Percentiles rank a stretch among this genome's conserved stretches.
Evolutionary conservation across 2,113 vertebrate genomes (phyloP).

Genomic region (Corvus moneduloides): DNA sequence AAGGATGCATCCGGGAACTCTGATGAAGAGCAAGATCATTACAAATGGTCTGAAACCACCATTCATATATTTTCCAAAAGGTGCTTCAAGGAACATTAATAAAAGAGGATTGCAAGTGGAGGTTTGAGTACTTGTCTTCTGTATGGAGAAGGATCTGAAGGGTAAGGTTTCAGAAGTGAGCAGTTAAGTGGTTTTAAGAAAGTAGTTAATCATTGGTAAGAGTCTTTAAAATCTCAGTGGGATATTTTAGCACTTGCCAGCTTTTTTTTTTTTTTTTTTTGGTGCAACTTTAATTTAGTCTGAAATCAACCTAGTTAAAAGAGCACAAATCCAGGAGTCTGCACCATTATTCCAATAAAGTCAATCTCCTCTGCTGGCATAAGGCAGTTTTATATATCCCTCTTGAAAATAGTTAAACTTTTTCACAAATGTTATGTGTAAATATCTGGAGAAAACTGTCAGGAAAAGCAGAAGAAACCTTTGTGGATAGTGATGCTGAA

Average conservation of each 20-base stretch:
- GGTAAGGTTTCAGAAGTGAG: background rate
- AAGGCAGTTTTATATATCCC: background rate
- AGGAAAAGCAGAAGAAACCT: background rate
- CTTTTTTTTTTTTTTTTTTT: background rate
- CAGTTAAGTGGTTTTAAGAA: conserved; percentile 3
- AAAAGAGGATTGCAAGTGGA: background rate
- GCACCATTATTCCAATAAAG: background rate
- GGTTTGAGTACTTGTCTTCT: background rate
- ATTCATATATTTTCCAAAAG: background rate
- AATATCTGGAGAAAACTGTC: background rate
- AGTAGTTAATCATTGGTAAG: conserved; percentile 29
- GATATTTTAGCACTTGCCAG: background rate
- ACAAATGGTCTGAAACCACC: background rate
- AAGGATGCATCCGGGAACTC: background rate
- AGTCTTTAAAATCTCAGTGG: conserved; percentile 27
- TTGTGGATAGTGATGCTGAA: background rate
- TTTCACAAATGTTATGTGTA: background rate
- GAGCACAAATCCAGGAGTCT: background rate
- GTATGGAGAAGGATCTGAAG: background rate
- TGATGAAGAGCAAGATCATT: background rate
- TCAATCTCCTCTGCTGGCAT: background rate
- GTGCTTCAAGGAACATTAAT: background rate
- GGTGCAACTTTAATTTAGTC: background rate
- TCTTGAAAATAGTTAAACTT: background rate
- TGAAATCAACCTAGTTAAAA: conserved; percentile 5